Percentiles rank a stretch among this genome's conserved stretches.
Conservation (phyloP, 2,113 vertebrate species). For the Halcyon senegalensis region DNA sequence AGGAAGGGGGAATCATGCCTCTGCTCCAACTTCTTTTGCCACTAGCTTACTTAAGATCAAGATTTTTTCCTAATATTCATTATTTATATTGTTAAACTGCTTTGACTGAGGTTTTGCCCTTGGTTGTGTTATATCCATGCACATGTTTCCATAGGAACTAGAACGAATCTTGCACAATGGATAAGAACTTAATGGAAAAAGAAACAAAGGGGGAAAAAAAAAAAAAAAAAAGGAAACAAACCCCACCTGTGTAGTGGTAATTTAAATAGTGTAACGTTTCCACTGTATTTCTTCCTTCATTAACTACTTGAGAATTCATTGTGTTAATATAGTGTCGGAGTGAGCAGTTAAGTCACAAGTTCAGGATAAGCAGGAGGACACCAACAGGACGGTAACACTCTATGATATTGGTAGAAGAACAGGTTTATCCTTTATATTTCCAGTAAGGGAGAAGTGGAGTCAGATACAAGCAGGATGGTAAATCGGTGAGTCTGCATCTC, state of each 20-base stretch:
- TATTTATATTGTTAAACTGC: not conserved
- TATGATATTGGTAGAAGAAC: not conserved
- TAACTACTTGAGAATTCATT: not conserved
- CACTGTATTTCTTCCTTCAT: not conserved
- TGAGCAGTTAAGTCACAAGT: not conserved
- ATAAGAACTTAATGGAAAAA: not conserved
- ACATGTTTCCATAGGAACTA: not conserved
- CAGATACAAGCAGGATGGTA: not conserved
- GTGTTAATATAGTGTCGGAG: not conserved
- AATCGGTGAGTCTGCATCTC: not conserved
- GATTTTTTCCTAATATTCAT: not conserved
- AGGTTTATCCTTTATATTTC: not conserved
- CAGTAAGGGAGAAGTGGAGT: not conserved
- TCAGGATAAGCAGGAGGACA: not conserved
- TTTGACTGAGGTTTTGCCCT: not conserved
- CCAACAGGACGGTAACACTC: not conserved
- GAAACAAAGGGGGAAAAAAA: not conserved
- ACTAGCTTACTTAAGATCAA: not conserved
- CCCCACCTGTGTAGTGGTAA: not conserved
- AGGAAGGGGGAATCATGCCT: fast-evolving
- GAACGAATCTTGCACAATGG: not conserved
- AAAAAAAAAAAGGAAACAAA: no score
- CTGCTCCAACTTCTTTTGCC: not conserved
- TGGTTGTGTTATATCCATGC: not conserved
- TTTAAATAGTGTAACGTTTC: not conserved